phyloP scores from a whole-genome alignment of 1,140 invertebrate genomes.

The Nilaparvata lugens region DNA sequence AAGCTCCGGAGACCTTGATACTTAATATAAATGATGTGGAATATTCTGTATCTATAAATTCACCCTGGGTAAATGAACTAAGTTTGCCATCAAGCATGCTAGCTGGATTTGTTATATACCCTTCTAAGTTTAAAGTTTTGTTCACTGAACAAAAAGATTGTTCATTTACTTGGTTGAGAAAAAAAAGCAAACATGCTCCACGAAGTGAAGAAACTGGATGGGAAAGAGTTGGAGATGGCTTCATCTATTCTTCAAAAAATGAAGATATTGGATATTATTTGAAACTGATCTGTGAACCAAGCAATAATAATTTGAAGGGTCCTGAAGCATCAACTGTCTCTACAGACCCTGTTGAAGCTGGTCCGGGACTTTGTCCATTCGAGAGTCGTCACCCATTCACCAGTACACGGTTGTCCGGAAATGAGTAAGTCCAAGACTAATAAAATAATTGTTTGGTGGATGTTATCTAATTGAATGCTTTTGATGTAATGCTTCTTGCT shows the following conservation, averaged over 20 bases:
- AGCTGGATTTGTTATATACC: conserved; percentile 65
- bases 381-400: conserved; percentile 67
- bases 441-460: no score
- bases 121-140: conserved; percentile 54
- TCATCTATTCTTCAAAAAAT: conserved; percentile 43
- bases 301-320: conserved; percentile 43
- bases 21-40: conserved; percentile 38
- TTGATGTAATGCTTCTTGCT: no score
- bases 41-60: conserved; percentile 59
- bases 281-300: conserved; percentile 39
- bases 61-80: conserved; percentile 57
- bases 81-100: conserved; percentile 59
- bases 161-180: conserved; percentile 60
- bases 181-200: conserved; percentile 20
- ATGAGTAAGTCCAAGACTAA: conserved; percentile 6
- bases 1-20: conserved; percentile 28
- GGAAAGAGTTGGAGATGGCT: conserved; percentile 45
- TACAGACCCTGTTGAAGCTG: conserved; percentile 47
- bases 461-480: no score
- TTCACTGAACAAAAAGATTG: conserved; percentile 47
- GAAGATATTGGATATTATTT: conserved; percentile 49
- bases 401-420: conserved; percentile 26
- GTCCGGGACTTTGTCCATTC: conserved; percentile 71
- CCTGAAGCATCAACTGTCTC: conserved; percentile 47
- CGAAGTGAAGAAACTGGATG: conserved; percentile 35